Percentiles rank a stretch among this genome's conserved stretches.
Evolutionary conservation across 2,797 vertebrate species (phyloP).

Genomic region (Lerista edwardsae): DNA sequence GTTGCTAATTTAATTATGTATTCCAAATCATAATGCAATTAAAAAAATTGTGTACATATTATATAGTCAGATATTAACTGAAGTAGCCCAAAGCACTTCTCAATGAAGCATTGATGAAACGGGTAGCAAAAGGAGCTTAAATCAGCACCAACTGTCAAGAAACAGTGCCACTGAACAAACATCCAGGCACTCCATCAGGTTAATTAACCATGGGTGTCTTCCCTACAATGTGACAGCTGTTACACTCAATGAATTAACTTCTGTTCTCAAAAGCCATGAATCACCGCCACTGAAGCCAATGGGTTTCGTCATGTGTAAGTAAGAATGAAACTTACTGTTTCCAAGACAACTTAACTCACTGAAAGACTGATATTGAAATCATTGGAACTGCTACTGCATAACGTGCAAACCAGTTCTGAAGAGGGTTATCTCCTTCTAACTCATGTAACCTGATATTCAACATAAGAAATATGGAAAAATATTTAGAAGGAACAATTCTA

Average conservation of each 20-base stretch:
- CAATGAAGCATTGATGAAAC: background rate
- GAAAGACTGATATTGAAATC: background rate
- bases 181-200: conserved; percentile 54
- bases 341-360: conserved; percentile 43
- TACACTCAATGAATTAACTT: conserved; percentile 56
- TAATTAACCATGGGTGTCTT: conserved; percentile 61
- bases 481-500: background rate
- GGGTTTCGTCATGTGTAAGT: conserved; percentile 49
- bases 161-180: conserved; percentile 56
- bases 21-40: background rate
- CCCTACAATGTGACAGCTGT: conserved; percentile 61
- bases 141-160: conserved; percentile 53
- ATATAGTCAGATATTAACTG: conserved; percentile 4
- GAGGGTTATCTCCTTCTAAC: background rate
- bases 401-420: background rate
- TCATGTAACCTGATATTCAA: background rate
- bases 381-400: background rate
- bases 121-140: conserved; percentile 35
- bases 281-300: conserved; percentile 45
- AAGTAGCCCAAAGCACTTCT: conserved; percentile 30
- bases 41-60: background rate
- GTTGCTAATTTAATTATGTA: background rate
- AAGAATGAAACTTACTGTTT: conserved; percentile 57
- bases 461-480: background rate
- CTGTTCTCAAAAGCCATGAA: conserved; percentile 39